Conservation (phyloP, 2,113 vertebrate species). For the Lonchura striata region DNA sequence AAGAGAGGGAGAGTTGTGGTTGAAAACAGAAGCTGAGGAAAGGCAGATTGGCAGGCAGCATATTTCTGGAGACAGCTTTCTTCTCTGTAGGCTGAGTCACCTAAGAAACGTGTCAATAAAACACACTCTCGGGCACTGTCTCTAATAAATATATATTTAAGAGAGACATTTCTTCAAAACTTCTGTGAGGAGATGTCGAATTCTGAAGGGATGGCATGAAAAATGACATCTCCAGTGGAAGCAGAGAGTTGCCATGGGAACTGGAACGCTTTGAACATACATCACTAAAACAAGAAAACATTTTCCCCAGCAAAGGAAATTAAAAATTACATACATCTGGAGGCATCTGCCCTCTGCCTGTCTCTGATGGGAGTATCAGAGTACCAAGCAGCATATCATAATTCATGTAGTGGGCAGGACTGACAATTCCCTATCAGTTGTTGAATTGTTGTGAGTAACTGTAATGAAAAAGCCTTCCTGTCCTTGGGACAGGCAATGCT, state of each 20-base stretch:
- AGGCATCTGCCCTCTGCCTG: slow-evolving; percentile 37
- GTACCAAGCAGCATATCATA: background rate
- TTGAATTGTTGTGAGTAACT: background rate
- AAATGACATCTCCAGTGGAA: slow-evolving; percentile 50
- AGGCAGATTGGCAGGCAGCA: slow-evolving; percentile 52
- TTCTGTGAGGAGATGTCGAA: slow-evolving; percentile 27
- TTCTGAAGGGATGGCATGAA: slow-evolving; percentile 49
- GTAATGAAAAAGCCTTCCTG: background rate
- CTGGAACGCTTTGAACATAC: slow-evolving; percentile 33
- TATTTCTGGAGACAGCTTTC: slow-evolving; percentile 60
- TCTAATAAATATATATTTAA: slow-evolving; percentile 65
- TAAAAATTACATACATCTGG: slow-evolving; percentile 47
- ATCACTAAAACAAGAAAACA: slow-evolving; percentile 41
- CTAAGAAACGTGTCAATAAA: slow-evolving; percentile 48
- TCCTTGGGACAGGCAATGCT: background rate
- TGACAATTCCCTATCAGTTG: background rate
- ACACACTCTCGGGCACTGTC: background rate
- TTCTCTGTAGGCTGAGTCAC: slow-evolving; percentile 23
- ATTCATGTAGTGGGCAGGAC: background rate
- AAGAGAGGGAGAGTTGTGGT: slow-evolving; percentile 4
- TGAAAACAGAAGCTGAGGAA: slow-evolving; percentile 51
- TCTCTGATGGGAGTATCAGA: background rate
- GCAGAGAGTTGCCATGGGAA: slow-evolving; percentile 51
- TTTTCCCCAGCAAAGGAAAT: slow-evolving; percentile 45
- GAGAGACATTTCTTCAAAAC: slow-evolving; percentile 50